These are phyloP conservation scores for Tachycineta bicolor DNA, from an alignment of 2,113 vertebrate genomes.

Conservation along the genomic window DNA sequence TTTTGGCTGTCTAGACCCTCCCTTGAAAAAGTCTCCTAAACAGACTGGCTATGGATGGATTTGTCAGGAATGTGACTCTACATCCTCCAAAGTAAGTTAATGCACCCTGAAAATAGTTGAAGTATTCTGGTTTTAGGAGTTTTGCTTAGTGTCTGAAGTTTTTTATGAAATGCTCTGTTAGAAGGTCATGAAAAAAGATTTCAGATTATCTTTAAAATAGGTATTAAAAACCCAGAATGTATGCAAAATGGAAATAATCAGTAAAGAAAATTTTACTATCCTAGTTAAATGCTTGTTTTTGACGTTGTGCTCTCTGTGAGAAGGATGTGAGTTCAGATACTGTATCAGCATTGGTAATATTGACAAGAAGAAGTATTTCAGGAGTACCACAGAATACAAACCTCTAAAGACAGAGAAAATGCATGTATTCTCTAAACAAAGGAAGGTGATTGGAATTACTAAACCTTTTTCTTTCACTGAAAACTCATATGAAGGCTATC, in stretches of 20 bases:
- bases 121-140: neutral
- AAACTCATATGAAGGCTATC: neutral
- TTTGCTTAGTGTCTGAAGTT: neutral
- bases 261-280: neutral
- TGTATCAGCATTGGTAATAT: neutral
- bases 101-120: neutral
- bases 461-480: neutral
- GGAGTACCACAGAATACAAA: neutral
- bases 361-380: neutral
- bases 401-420: neutral
- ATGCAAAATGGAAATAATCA: neutral
- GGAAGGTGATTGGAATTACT: neutral
- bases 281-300: constrained; percentile 4
- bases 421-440: neutral
- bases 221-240: neutral
- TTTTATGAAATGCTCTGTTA: neutral
- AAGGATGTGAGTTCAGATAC: neutral
- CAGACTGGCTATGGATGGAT: constrained; percentile 99
- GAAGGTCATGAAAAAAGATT: neutral
- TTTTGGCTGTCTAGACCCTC: constrained; percentile 97
- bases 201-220: neutral
- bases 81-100: constrained; percentile 92
- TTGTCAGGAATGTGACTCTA: constrained; percentile 97
- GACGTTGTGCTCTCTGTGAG: neutral
- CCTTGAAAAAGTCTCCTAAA: constrained; percentile 98